Evolutionary conservation across 53 echinoderm and acorn worm genomes (phyloP).

Genomic region (Pentamera pediparva): DNA sequence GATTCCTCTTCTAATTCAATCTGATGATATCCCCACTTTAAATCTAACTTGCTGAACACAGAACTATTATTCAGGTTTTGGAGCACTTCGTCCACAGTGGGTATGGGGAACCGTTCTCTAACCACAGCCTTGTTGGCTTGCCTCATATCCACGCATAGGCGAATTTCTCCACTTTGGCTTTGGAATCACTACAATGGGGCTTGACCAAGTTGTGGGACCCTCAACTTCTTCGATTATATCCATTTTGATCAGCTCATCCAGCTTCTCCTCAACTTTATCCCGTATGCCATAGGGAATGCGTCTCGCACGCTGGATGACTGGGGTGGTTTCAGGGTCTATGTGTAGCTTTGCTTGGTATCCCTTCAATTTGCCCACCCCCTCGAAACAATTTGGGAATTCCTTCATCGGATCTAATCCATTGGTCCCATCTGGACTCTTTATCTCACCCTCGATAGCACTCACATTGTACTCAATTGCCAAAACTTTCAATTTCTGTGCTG

Average conservation of each 20-base stretch:
- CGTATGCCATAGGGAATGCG: neutral
- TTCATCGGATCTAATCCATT: neutral
- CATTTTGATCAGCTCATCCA: neutral
- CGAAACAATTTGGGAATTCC: constrained; percentile 19
- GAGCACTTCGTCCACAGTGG: constrained; percentile 56
- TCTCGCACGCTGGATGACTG: neutral
- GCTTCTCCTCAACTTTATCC: neutral
- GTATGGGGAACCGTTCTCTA: constrained; percentile 47
- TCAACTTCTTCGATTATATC: neutral
- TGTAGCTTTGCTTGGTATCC: constrained; percentile 37
- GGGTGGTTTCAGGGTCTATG: neutral
- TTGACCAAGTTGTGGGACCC: neutral
- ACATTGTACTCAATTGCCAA: constrained; percentile 33
- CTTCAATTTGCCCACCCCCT: constrained; percentile 19
- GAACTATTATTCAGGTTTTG: constrained; percentile 35
- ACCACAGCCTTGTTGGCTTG: constrained; percentile 60
- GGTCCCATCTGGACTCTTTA: too few relatives aligned
- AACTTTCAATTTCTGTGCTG: constrained; percentile 35
- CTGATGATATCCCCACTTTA: constrained; percentile 62
- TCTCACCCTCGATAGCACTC: neutral
- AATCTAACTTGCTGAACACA: constrained; percentile 53
- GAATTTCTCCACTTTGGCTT: constrained; percentile 41
- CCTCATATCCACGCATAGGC: constrained; percentile 54
- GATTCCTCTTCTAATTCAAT: constrained; percentile 41
- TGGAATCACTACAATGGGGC: neutral